Percentiles rank a stretch among this genome's conserved stretches.
phyloP scores from a whole-genome alignment of 2,888 invertebrate species.

The Chrysolina haemoptera region DNA sequence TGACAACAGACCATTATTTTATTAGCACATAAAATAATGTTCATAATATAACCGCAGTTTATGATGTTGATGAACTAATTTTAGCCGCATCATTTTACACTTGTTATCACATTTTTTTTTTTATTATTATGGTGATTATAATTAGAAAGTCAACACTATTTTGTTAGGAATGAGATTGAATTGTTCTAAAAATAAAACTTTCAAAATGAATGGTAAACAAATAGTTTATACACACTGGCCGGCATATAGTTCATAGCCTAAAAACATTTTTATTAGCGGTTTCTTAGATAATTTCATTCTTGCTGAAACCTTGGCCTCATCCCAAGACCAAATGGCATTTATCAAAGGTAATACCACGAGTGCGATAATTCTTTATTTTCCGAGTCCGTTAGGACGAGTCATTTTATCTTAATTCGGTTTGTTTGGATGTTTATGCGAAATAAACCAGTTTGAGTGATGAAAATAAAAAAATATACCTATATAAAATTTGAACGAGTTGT shows the following conservation, averaged over 20 bases:
- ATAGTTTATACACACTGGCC: neutral
- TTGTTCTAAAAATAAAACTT: neutral
- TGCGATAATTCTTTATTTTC: no score
- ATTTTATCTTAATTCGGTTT: no score
- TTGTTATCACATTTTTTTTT: neutral
- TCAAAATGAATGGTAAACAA: neutral
- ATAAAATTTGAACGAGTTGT: no score
- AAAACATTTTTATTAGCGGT: no score
- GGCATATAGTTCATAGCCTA: neutral
- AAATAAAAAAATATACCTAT: no score
- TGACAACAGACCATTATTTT: neutral
- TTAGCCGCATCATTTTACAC: neutral
- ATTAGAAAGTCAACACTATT: neutral
- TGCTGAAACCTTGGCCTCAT: no score
- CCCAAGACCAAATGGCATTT: no score
- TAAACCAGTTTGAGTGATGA: no score
- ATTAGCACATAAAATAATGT: neutral
- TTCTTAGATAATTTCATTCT: no score
- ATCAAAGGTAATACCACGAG: no score
- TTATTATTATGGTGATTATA: neutral
- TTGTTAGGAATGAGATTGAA: neutral
- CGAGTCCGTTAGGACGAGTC: no score
- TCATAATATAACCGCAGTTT: neutral
- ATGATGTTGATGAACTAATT: neutral
- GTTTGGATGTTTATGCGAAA: no score